These are phyloP conservation scores for Tamias sibiricus DNA, from an alignment of 2,113 vertebrate species.

Conservation along the genomic window DNA sequence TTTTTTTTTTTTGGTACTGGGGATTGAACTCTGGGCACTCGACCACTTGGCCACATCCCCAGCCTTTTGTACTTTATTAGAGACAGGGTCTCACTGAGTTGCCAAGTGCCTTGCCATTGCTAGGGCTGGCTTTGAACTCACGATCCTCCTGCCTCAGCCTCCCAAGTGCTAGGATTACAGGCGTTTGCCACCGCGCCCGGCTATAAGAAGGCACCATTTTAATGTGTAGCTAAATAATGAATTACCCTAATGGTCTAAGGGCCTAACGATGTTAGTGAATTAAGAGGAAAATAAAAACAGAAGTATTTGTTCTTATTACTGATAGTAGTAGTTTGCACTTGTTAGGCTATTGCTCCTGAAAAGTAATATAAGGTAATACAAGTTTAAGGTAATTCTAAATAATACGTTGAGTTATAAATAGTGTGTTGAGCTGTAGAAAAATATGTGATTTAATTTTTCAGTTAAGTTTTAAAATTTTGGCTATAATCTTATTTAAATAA, in stretches of 20 bases:
- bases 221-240: constrained; percentile 54
- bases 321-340: neutral
- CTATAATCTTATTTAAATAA: neutral
- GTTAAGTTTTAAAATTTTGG: constrained; percentile 2
- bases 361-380: constrained; percentile 38
- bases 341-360: constrained; percentile 18
- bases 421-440: constrained; percentile 8
- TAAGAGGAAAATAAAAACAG: constrained; percentile 48
- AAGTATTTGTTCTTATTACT: constrained; percentile 42
- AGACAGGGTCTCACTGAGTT: no score
- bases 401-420: constrained; percentile 45
- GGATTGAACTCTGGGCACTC: no score
- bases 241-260: neutral
- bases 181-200: no score
- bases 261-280: constrained; percentile 26
- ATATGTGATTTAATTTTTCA: constrained; percentile 25
- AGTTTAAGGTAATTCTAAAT: constrained; percentile 47
- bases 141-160: no score
- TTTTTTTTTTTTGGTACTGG: no score
- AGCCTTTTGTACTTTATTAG: no score
- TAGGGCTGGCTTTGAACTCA: no score
- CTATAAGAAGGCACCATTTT: constrained; percentile 43
- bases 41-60: no score
- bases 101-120: no score
- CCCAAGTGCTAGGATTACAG: no score